phyloP scores from a whole-genome alignment of 2,888 invertebrate genomes.

The Crepidodera aurea region DNA sequence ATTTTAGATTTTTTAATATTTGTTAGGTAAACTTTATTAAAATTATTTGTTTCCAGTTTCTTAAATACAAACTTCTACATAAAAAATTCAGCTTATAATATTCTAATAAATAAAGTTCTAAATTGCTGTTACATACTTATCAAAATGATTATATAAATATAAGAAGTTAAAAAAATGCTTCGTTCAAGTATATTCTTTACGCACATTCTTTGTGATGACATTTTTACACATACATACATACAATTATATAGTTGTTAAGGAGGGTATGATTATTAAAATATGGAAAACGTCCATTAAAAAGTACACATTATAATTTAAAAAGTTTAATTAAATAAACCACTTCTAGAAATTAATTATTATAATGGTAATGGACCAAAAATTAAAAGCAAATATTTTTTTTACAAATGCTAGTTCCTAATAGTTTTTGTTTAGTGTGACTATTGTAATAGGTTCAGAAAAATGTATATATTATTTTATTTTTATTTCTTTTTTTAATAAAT shows the following conservation, averaged over 20 bases:
- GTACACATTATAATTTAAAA: neutral
- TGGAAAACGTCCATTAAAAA: neutral
- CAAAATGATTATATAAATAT: slow-evolving; percentile 23
- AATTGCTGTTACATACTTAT: slow-evolving; percentile 27
- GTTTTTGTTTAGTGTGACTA: too few relatives aligned
- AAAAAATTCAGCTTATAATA: slow-evolving; percentile 20
- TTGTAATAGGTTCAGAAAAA: too few relatives aligned
- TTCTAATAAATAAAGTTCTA: slow-evolving; percentile 28
- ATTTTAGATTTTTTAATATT: neutral
- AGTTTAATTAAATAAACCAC: too few relatives aligned
- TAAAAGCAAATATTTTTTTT: too few relatives aligned
- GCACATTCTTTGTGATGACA: slow-evolving; percentile 42
- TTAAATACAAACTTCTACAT: slow-evolving; percentile 13
- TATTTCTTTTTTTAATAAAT: neutral
- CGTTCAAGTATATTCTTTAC: slow-evolving; percentile 38
- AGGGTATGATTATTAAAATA: slow-evolving; percentile 9
- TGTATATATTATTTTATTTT: too few relatives aligned
- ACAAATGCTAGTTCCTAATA: too few relatives aligned
- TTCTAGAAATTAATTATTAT: too few relatives aligned
- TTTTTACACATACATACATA: slow-evolving; percentile 34
- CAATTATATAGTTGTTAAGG: slow-evolving; percentile 26
- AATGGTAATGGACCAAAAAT: too few relatives aligned
- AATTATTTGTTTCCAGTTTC: slow-evolving; percentile 17
- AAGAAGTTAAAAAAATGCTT: slow-evolving; percentile 27
- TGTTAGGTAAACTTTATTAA: neutral